phyloP scores from a whole-genome alignment of 2,797 vertebrate species.

The Anguilla megastoma region DNA sequence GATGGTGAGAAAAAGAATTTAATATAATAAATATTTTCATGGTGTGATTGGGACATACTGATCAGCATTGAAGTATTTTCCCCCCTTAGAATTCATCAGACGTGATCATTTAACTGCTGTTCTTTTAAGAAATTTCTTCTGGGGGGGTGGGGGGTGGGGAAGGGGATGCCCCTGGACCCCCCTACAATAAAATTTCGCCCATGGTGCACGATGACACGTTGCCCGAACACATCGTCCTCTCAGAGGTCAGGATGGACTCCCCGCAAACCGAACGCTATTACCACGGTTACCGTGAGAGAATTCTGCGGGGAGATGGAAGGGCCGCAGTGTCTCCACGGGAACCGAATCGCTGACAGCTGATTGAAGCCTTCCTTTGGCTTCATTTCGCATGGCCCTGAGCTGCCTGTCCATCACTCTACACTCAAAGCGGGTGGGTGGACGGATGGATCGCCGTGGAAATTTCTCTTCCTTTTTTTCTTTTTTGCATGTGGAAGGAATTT shows the following conservation, averaged over 20 bases:
- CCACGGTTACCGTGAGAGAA: not conserved
- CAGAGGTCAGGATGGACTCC: not conserved
- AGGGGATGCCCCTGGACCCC: too few relatives aligned
- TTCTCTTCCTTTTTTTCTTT: not conserved
- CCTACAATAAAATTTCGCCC: too few relatives aligned
- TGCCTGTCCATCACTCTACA: too few relatives aligned
- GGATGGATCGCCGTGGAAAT: not conserved
- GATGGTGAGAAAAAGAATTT: too few relatives aligned
- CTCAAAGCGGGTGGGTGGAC: not conserved
- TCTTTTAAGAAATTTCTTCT: not conserved
- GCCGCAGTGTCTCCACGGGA: not conserved
- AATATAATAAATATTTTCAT: too few relatives aligned
- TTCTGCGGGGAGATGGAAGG: not conserved
- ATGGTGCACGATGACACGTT: not conserved
- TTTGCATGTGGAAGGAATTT: not conserved
- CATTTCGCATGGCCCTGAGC: too few relatives aligned
- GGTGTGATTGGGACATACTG: too few relatives aligned
- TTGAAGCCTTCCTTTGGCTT: too few relatives aligned
- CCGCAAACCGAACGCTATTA: not conserved
- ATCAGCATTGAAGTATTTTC: too few relatives aligned
- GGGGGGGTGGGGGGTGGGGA: not conserved
- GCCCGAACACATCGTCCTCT: not conserved
- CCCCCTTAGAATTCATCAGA: too few relatives aligned
- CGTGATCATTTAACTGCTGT: too few relatives aligned
- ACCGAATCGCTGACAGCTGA: not conserved